Evolutionary conservation across 2,888 invertebrate species (phyloP), one percentile per base, ranked within the genome.

Genomic region (Oxycera nigricornis): DNA sequence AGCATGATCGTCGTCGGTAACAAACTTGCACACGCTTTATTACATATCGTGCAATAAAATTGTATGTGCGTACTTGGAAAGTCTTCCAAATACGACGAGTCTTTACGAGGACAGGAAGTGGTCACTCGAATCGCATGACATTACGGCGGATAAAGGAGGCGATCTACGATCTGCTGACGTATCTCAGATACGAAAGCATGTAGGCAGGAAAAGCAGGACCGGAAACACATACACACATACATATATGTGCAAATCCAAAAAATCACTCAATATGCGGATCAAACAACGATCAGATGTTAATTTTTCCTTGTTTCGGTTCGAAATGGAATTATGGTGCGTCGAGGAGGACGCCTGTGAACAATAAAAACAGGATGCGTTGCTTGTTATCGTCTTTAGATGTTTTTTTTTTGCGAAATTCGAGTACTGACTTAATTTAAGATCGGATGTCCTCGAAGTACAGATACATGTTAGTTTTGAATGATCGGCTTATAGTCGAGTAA

Each of bases 131-230:
- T 65, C 2, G 41, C 65, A 22, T 62, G 62, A 22, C 62, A 26
- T 62, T 39, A 24, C 20, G 17, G 20, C 28, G 9, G 22, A 24
- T 17, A 59, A 9, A 2, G 6, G 17, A 11, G 9, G 59, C 24
- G 55, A 3, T 6, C 22, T 26, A 20, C 31, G 61, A 24, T 31
- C 11, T 35, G 26, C 20, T 61, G 17, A 61, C 35, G 35, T 26
- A 9, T 55, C 17, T 55, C 26, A 61, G 30, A 35, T 65, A 11
- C 2, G 39, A 28, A 14, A 22, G 39, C 41, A 20, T 65, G 41
- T 65, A 41, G 39, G 35, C 65, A 65, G 41, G 65, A 65, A 65
- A 65, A 65, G 41, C 24, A 65, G 65, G 41, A 65, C 65, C 65
- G 65, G 65, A 65, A 65, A 65, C 26, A 24, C 24, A 41, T 65